Conservation (phyloP, 1,140 invertebrate species). For the Drosophila lini region DNA sequence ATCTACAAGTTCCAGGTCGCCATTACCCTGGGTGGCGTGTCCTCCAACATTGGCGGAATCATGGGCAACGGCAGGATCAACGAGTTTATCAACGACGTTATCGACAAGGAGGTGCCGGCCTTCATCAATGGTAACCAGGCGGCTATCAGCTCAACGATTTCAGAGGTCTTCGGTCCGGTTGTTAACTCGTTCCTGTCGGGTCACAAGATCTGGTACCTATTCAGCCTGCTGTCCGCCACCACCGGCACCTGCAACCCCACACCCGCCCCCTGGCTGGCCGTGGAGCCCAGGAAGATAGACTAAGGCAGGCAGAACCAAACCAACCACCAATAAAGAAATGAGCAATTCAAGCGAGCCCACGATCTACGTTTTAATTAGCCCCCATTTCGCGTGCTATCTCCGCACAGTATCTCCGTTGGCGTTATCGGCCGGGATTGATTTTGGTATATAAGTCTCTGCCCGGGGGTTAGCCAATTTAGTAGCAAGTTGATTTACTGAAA, state of each 20-base stretch:
- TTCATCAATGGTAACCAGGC: constrained; percentile 71
- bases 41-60: constrained; percentile 74
- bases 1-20: constrained; percentile 74
- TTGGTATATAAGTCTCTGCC: constrained; percentile 60
- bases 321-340: constrained; percentile 47
- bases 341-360: constrained; percentile 46
- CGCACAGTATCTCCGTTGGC: constrained; percentile 18
- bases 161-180: constrained; percentile 58
- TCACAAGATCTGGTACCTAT: constrained; percentile 76
- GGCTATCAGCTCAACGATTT: constrained; percentile 67
- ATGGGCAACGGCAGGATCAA: constrained; percentile 76
- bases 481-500: constrained; percentile 48
- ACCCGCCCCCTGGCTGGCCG: constrained; percentile 73
- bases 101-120: constrained; percentile 69
- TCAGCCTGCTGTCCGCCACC: constrained; percentile 34
- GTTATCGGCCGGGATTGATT: constrained; percentile 24
- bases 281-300: constrained; percentile 35
- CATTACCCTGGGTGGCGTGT: constrained; percentile 62
- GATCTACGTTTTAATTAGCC: constrained; percentile 63
- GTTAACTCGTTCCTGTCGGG: constrained; percentile 65
- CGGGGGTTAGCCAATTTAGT: constrained; percentile 45
- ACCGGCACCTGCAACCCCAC: constrained; percentile 55
- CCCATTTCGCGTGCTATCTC: constrained; percentile 31
- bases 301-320: constrained; percentile 4
- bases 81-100: constrained; percentile 67